These are phyloP conservation scores for Goniozus legneri DNA, from an alignment of 1,140 invertebrate genomes.

Conservation along the genomic window DNA sequence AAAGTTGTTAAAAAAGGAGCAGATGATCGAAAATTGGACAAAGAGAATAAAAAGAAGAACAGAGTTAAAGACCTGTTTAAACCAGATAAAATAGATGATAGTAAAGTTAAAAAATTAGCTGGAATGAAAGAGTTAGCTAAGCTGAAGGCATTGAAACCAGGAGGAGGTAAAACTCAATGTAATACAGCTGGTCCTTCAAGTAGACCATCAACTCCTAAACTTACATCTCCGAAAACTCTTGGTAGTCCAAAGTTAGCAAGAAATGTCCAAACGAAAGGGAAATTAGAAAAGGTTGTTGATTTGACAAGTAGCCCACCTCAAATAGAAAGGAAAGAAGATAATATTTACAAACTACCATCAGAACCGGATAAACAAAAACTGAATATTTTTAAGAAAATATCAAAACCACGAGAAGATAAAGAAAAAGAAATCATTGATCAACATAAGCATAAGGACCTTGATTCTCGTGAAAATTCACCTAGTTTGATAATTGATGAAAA, in stretches of 20 bases:
- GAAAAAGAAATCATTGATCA: conserved; percentile 58
- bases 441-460: conserved; percentile 52
- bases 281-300: conserved; percentile 39
- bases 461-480: conserved; percentile 49
- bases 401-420: conserved; percentile 63
- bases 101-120: conserved; percentile 54
- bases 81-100: conserved; percentile 46
- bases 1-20: conserved; percentile 61
- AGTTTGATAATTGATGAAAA: conserved; percentile 51
- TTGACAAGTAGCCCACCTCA: conserved; percentile 1
- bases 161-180: conserved; percentile 31
- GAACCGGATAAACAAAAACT: conserved; percentile 79
- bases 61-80: conserved; percentile 59
- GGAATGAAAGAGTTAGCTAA: conserved; percentile 57
- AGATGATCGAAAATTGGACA: conserved; percentile 61
- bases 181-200: conserved; percentile 29
- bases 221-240: conserved; percentile 20
- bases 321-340: conserved; percentile 36
- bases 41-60: conserved; percentile 67
- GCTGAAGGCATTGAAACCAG: conserved; percentile 52
- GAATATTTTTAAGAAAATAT: conserved; percentile 83
- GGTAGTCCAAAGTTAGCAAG: conserved; percentile 35
- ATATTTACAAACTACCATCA: conserved; percentile 66
- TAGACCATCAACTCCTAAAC: conserved; percentile 29
- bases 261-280: conserved; percentile 30